Conservation (phyloP, 2,113 vertebrate species). For the Myiopsitta monachus region DNA sequence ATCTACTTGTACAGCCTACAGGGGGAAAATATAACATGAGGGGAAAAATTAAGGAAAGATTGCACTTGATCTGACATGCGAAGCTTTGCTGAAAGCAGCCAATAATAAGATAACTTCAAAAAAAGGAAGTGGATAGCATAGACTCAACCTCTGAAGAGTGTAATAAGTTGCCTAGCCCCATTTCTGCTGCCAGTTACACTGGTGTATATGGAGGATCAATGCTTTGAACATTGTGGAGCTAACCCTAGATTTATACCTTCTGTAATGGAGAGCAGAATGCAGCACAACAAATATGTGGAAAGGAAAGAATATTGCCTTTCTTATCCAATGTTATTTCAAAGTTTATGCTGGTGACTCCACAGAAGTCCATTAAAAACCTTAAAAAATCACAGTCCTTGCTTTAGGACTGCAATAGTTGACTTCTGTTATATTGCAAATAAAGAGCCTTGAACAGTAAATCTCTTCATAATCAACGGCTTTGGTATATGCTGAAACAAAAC, state of each 20-base stretch:
- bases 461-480: conserved; percentile 57
- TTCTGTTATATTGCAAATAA: conserved; percentile 56
- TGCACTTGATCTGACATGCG: not conserved
- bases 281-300: conserved; percentile 16
- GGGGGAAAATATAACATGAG: not conserved
- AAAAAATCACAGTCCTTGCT: conserved; percentile 28
- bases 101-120: conserved; percentile 16
- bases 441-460: conserved; percentile 44
- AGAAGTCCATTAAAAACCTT: not conserved
- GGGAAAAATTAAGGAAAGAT: not conserved
- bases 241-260: not conserved
- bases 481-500: not conserved
- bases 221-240: not conserved
- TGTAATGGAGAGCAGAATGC: not conserved
- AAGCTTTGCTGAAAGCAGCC: not conserved
- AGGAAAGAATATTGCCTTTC: conserved; percentile 44
- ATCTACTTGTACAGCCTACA: not conserved
- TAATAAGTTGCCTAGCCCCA: conserved; percentile 13
- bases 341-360: conserved; percentile 26
- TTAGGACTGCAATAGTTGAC: conserved; percentile 38
- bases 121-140: not conserved
- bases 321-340: conserved; percentile 46
- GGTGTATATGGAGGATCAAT: not conserved
- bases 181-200: not conserved
- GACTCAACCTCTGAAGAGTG: conserved; percentile 14